Conservation (phyloP, 2,797 vertebrate genomes). For the Rhynchonycteris naso region DNA sequence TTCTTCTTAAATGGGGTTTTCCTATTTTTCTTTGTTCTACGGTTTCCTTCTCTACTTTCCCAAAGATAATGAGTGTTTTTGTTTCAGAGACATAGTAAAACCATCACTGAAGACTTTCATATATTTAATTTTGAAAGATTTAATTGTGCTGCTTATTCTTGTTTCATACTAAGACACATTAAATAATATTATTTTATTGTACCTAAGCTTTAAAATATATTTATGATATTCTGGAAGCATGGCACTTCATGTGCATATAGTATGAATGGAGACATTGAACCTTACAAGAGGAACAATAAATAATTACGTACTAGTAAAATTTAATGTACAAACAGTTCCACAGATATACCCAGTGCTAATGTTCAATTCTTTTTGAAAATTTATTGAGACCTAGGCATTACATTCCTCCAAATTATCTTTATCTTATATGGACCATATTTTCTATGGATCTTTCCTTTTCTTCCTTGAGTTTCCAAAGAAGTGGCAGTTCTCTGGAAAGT, state of each 20-base stretch:
- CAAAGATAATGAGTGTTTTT: background rate
- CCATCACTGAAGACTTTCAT: background rate
- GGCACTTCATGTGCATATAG: background rate
- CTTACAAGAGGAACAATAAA: background rate
- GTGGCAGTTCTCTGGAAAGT: background rate
- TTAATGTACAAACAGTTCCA: background rate
- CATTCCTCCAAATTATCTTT: background rate
- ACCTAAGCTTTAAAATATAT: conserved; percentile 6
- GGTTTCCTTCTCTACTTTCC: background rate
- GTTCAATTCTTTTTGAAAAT: conserved; percentile 25
- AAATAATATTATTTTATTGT: background rate
- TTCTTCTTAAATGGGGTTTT: conserved; percentile 13
- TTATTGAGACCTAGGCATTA: background rate
- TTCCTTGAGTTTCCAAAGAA: background rate
- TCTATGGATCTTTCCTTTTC: conserved; percentile 21
- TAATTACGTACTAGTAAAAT: background rate
- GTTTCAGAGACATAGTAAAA: background rate
- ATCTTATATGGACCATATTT: background rate
- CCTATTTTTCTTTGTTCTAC: background rate
- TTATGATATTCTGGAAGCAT: background rate
- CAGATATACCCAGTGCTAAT: background rate
- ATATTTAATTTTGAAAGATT: conserved; percentile 20
- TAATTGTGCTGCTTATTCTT: conserved; percentile 24
- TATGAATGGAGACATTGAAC: background rate
- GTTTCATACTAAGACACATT: background rate